Evolutionary conservation across 2,888 invertebrate species (phyloP), one percentile per base, ranked within the genome.

Genomic region (Frankliniella intonsa): DNA sequence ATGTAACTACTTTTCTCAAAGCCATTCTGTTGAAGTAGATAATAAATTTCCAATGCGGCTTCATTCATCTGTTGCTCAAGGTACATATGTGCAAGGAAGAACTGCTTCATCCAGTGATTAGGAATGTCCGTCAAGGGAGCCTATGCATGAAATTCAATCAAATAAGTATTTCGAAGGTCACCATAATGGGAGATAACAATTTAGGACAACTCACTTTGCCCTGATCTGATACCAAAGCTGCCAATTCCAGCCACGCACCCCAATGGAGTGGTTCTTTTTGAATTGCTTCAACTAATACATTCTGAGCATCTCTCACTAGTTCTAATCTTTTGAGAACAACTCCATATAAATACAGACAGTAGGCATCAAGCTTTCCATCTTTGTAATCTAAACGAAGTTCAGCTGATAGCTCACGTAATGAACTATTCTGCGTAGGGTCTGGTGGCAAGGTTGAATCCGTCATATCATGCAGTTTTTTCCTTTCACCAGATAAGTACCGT

Each of bases 231-330:
- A 98, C 93, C 1, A 99, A 89, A 12, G 94, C 92, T 0, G 97
- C 94, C 19, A 99, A 89, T 87, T 98, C 98, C 62, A 96, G 90
- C 96, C 99, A 99, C 0, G 98, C 95, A 79, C 96, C 94, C 99
- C 99, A 99, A 83, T 97, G 91, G 86, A 95, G 92, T 0, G 97
- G 97, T 82, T 94, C 92, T 79, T 91, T 90, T 83, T 93, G 91
- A 17, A 97, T 91, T 0, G 97, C 92, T 86, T 95, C 93, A 27
- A 94, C 91, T 79, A 99, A 90, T 81, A 94, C 91, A 84, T 94
- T 92, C 49, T 93, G 91, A 0, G 98, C 97, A 85, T 94, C 92
- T 83, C 91, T 91, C 81, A 92, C 90, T 19, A 98, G 89, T 86
- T 97, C 95, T 82, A 98, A 88, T 86, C 96, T 95, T 86, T 96